Base-by-base conservation (phyloP, 2,113 vertebrate genomes). In the Chitala chitala region DNA sequence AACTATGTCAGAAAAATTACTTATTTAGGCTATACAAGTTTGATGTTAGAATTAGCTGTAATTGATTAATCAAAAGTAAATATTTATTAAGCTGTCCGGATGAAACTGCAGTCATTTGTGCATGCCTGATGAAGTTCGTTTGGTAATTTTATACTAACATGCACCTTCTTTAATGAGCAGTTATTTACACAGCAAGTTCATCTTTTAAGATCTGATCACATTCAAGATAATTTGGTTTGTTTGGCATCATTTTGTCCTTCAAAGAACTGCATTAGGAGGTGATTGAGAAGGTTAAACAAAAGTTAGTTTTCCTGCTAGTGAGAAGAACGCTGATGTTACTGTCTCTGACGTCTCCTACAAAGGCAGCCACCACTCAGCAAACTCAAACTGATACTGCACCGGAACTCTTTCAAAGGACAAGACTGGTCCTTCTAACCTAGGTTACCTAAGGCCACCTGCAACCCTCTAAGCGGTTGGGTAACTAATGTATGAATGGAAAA, bases 1-100 rank as follows among this genome's bases (percentile, higher is more conserved):
- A n/a, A 65, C 5, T 36, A 59, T 81, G 75, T 82, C 78, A 83
- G 76, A 66, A 38, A 70, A 64, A 73, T 73, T 48, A 54, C 42
- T 72, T 71, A 61, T 70, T 44, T 61, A n/a, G n/a, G n/a, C n/a
- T n/a, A n/a, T 50, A 54, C 40, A 29, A 66, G 26, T 38, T 53
- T 66, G 65, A 33, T 72, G 55, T 64, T 38, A 50, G 20, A 70
- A n/a, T 73, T 24, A 44, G 26, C 42, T 13, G 24, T 73, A 73
- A 73, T 48, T 15, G 24, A 73, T 63, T 26, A 31, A 61, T 73
- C 50, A 42, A 56, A 50, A 69, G 56, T 9, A 69, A 31, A 26
- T 75, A 53, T 59, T 26, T 48, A 42, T 61, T 55, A 33, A 63
- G 65, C 54, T 64, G 24, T n/a, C 31, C 24, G 42, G 54, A n/a